A percentile compares a stretch with the other conserved stretches of the same genome.
phyloP scores from a whole-genome alignment of 2,113 vertebrate genomes.

The Phyllostomus discolor region DNA sequence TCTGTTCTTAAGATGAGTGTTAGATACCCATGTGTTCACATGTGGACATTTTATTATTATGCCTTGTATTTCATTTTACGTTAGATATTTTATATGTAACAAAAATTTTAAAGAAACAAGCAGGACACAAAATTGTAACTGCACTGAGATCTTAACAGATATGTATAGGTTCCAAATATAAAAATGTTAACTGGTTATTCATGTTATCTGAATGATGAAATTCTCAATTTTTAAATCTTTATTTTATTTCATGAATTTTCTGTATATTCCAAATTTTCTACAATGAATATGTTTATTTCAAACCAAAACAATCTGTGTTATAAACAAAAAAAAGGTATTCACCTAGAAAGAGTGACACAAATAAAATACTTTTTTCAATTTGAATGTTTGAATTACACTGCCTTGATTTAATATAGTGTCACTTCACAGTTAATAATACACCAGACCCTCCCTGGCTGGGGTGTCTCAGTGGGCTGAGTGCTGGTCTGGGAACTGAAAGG shows the following conservation, averaged over 20 bases:
- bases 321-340: not conserved
- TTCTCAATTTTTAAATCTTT: not conserved
- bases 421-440: not conserved
- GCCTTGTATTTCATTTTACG: not conserved
- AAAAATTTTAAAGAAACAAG: constrained; percentile 37
- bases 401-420: not conserved
- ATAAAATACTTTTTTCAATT: not conserved
- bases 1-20: not conserved
- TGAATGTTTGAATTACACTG: not conserved
- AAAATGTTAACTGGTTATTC: constrained; percentile 37
- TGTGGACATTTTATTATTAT: not conserved
- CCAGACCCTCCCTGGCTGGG: not conserved
- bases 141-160: constrained; percentile 9
- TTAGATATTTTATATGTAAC: constrained; percentile 5
- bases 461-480: too few species aligned
- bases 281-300: constrained; percentile 26
- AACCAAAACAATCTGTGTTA: constrained; percentile 7
- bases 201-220: not conserved
- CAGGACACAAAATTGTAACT: not conserved
- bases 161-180: not conserved
- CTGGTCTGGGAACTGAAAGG: too few species aligned
- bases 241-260: not conserved
- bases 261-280: constrained; percentile 6
- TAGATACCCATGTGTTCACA: not conserved
- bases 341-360: not conserved